Evolutionary conservation across 2,888 invertebrate genomes (phyloP).

Genomic region (Rhabditophanes sp.): DNA sequence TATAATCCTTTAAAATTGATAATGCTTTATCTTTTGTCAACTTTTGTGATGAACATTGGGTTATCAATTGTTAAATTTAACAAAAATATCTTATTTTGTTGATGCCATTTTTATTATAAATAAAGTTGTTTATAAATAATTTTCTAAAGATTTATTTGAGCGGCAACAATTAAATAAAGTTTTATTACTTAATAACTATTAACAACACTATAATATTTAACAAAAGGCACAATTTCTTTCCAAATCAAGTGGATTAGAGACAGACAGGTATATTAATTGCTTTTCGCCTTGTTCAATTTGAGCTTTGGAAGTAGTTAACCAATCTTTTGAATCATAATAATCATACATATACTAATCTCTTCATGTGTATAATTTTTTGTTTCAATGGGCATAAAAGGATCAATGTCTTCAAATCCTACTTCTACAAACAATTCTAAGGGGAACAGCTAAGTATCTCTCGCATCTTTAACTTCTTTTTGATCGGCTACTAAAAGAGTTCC

Average conservation of each 20-base stretch:
- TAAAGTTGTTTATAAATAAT: too few relatives aligned
- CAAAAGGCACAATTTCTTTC: conserved; percentile 37
- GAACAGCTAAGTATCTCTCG: conserved; percentile 24
- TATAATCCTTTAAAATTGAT: too few relatives aligned
- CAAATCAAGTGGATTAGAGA: conserved; percentile 34
- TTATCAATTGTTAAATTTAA: too few relatives aligned
- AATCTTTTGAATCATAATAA: conserved; percentile 63
- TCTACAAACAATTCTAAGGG: conserved; percentile 38
- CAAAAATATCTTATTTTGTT: too few relatives aligned
- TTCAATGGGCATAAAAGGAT: conserved; percentile 77
- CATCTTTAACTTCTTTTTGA: conserved; percentile 27
- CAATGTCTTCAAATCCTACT: conserved; percentile 70
- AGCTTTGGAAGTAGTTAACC: conserved; percentile 43
- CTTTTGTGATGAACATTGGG: too few relatives aligned
- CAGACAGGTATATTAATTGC: conserved; percentile 33
- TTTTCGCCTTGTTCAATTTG: conserved; percentile 23
- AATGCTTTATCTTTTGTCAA: too few relatives aligned
- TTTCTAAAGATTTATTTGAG: too few relatives aligned
- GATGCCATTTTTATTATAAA: too few relatives aligned
- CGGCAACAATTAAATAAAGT: too few relatives aligned
- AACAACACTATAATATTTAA: too few relatives aligned
- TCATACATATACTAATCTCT: conserved; percentile 64
- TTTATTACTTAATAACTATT: too few relatives aligned
- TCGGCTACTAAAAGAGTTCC: conserved; percentile 33
- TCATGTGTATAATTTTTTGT: conserved; percentile 61